A percentile compares a stretch with the other conserved stretches of the same genome.
Evolutionary conservation across 2,113 vertebrate genomes (phyloP).

Genomic region (Chamaetylas fuelleborni): DNA sequence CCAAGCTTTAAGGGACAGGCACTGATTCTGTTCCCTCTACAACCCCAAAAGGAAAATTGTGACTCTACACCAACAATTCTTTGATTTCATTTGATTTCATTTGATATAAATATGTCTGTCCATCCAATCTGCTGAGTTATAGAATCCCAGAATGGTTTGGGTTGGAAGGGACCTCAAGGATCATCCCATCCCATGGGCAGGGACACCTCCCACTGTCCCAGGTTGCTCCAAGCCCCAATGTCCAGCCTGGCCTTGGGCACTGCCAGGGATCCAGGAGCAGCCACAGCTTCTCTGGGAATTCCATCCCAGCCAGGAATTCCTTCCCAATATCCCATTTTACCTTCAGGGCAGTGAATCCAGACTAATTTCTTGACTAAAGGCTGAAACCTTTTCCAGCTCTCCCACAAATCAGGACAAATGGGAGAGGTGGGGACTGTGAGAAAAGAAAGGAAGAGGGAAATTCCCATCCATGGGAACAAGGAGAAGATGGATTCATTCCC

Average conservation of each 20-base stretch:
- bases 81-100: background rate
- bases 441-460: background rate
- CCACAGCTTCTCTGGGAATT: background rate
- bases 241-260: accelerated
- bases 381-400: background rate
- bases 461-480: background rate
- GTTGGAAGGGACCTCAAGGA: accelerated
- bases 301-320: background rate
- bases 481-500: background rate
- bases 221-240: accelerated
- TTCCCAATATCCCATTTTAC: background rate
- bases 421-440: background rate
- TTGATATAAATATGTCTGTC: background rate
- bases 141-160: background rate
- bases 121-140: background rate
- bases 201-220: accelerated
- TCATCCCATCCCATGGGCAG: background rate
- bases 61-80: too few relatives aligned
- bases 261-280: background rate
- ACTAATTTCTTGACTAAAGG: background rate
- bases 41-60: background rate
- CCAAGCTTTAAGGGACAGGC: background rate
- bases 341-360: background rate
- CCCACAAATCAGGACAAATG: background rate
- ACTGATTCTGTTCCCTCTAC: accelerated